A percentile compares a stretch with the other conserved stretches of the same genome.
Conservation (phyloP, 2,888 invertebrate genomes). For the Marasmarcha lunaedactyla region DNA sequence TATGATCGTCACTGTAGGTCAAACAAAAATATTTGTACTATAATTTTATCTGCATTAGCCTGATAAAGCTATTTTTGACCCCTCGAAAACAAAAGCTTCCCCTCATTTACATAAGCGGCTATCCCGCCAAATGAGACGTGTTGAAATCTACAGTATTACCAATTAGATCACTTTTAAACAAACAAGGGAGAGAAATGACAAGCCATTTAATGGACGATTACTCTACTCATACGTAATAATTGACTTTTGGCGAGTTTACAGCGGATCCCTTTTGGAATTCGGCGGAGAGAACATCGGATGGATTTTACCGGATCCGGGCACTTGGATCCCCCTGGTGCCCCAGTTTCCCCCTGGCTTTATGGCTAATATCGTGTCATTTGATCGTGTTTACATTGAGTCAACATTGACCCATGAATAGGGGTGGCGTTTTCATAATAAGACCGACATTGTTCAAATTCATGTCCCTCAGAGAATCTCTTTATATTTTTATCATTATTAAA, state of each 20-base stretch:
- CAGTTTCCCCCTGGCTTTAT: not conserved
- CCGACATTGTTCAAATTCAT: no score
- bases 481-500: no score
- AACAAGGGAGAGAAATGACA: conserved; percentile 40
- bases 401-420: not conserved
- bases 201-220: conserved; percentile 57
- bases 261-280: conserved; percentile 18
- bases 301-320: not conserved
- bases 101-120: no score
- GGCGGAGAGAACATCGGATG: conserved; percentile 20
- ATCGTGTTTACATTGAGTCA: conserved; percentile 1
- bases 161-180: conserved; percentile 31
- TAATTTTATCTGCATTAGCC: no score
- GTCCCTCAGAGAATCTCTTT: no score
- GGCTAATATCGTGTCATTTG: not conserved
- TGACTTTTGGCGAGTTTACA: conserved; percentile 47
- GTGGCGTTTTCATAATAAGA: no score
- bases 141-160: no score
- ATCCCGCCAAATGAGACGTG: no score
- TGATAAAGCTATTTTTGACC: no score
- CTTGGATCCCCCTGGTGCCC: not conserved
- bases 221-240: conserved; percentile 44
- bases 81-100: no score
- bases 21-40: no score
- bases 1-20: no score